These are phyloP conservation scores for Oceanodroma leucorhoa DNA, from an alignment of 2,797 vertebrate species.

Conservation along the genomic window DNA sequence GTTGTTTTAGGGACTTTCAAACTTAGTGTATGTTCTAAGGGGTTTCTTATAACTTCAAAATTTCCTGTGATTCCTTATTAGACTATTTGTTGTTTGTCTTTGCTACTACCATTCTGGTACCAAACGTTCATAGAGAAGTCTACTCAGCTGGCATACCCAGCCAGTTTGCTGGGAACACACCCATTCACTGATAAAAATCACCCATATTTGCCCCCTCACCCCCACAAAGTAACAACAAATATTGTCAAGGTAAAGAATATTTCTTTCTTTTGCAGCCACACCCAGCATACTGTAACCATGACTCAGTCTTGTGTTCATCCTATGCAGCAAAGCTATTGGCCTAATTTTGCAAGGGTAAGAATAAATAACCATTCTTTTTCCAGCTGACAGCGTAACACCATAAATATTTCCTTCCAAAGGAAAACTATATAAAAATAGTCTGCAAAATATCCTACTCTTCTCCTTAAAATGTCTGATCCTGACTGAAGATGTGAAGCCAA, in stretches of 20 bases:
- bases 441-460: background rate
- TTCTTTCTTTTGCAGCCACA: background rate
- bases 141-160: background rate
- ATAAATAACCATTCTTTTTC: background rate
- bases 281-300: background rate
- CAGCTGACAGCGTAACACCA: background rate
- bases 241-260: slow-evolving; percentile 7
- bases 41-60: background rate
- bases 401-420: background rate
- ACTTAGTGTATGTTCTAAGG: accelerated
- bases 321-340: background rate
- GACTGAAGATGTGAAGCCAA: background rate
- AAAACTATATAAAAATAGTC: background rate
- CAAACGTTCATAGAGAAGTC: background rate
- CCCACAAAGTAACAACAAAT: background rate
- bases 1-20: background rate
- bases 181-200: background rate
- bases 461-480: background rate
- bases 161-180: background rate
- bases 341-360: background rate
- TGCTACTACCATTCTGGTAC: background rate
- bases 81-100: background rate
- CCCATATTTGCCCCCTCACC: background rate
- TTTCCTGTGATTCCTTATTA: background rate
- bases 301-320: slow-evolving; percentile 9